Evolutionary conservation across 2,113 vertebrate species (phyloP).

Genomic region (Thamnophis sirtalis): DNA sequence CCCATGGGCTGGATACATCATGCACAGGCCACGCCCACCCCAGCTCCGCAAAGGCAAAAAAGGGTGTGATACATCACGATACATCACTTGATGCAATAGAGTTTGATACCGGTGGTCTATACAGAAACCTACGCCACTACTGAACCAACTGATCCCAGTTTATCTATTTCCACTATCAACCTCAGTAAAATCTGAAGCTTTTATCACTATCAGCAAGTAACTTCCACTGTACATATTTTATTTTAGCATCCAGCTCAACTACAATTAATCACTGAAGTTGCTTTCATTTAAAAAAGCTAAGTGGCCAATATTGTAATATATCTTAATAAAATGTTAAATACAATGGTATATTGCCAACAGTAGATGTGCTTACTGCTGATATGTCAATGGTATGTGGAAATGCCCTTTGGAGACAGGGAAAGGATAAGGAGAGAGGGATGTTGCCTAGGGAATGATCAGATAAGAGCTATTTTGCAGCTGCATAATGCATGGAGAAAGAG

Average conservation of each 20-base stretch:
- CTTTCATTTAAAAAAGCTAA: background rate
- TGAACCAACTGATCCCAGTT: background rate
- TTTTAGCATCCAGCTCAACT: background rate
- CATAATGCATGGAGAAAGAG: background rate
- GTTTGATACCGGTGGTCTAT: background rate
- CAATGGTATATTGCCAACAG: background rate
- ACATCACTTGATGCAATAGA: fast-evolving
- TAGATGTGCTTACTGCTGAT: background rate
- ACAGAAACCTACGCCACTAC: background rate
- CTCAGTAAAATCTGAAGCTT: background rate
- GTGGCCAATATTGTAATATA: background rate
- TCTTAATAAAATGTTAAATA: background rate
- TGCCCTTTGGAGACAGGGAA: background rate
- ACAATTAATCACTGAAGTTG: background rate
- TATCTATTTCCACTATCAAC: background rate
- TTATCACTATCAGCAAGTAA: background rate
- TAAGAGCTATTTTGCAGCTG: background rate
- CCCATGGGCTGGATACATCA: too few relatives aligned
- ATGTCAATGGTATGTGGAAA: background rate
- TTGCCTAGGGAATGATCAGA: background rate
- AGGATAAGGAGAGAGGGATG: background rate
- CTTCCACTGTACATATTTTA: background rate
- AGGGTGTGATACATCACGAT: too few relatives aligned
- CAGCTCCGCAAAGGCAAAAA: too few relatives aligned
- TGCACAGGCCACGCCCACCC: too few relatives aligned